A percentile compares a stretch with the other conserved stretches of the same genome.
Evolutionary conservation across 2,888 invertebrate genomes (phyloP).

Genomic region (Thyatira batis): DNA sequence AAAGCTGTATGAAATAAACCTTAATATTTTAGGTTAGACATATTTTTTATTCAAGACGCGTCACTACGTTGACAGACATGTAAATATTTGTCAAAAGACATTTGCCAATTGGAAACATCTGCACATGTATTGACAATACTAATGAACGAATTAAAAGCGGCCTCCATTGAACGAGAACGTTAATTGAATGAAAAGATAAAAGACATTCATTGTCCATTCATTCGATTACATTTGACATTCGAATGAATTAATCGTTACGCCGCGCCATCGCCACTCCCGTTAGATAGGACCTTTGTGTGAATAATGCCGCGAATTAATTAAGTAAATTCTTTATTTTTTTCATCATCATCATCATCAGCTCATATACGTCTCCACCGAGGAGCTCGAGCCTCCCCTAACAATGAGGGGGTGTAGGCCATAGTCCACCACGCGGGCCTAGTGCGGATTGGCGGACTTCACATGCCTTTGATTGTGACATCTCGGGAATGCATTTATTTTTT

Average conservation of each 20-base stretch:
- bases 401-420: too few species aligned
- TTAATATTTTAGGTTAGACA: not conserved
- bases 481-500: too few species aligned
- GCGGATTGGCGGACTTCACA: too few species aligned
- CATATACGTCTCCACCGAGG: too few species aligned
- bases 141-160: conserved; percentile 38
- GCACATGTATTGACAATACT: conserved; percentile 17
- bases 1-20: too few species aligned
- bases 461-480: too few species aligned
- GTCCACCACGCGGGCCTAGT: too few species aligned
- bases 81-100: not conserved
- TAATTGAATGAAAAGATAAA: conserved; percentile 57
- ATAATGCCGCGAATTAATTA: conserved; percentile 19
- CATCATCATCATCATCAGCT: not conserved
- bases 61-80: not conserved
- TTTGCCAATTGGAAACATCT: conserved; percentile 7
- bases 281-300: conserved; percentile 31
- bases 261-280: conserved; percentile 17
- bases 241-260: conserved; percentile 27
- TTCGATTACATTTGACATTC: conserved; percentile 39
- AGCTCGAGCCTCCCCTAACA: too few species aligned
- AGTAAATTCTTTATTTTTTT: not conserved
- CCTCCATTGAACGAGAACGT: conserved; percentile 33
- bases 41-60: not conserved
- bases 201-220: conserved; percentile 35